These are phyloP conservation scores for Panorpa germanica DNA, from an alignment of 2,888 invertebrate species.

Conservation along the genomic window DNA sequence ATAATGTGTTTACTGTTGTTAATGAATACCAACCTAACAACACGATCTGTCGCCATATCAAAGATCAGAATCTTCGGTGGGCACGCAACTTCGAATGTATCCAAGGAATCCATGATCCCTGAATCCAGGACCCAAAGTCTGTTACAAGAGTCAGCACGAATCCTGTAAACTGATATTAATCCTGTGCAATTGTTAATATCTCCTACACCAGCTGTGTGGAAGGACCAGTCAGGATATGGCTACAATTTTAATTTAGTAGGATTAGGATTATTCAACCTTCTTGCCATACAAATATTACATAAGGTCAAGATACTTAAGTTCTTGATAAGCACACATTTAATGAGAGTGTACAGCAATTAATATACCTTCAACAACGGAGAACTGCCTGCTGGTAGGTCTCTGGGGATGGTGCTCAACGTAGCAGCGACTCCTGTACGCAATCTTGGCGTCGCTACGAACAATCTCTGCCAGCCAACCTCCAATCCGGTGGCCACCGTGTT, in stretches of 20 bases:
- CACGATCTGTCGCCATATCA: slow-evolving; percentile 50
- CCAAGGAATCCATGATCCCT: slow-evolving; percentile 51
- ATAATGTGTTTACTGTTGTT: slow-evolving; percentile 1
- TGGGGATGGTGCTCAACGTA: slow-evolving; percentile 48
- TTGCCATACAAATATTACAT: background rate
- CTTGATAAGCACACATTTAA: slow-evolving; percentile 1
- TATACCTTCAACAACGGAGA: slow-evolving; percentile 47
- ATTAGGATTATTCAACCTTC: slow-evolving; percentile 5
- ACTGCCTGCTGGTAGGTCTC: slow-evolving; percentile 40
- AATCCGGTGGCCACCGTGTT: slow-evolving; percentile 62
- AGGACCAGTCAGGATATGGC: slow-evolving; percentile 61
- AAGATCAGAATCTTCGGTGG: slow-evolving; percentile 68
- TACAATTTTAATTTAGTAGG: slow-evolving; percentile 16
- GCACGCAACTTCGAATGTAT: slow-evolving; percentile 43
- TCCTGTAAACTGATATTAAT: slow-evolving; percentile 59
- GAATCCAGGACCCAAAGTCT: slow-evolving; percentile 69
- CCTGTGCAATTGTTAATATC: slow-evolving; percentile 59
- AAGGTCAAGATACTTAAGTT: background rate
- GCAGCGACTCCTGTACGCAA: slow-evolving; percentile 58
- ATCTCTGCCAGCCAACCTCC: slow-evolving; percentile 46
- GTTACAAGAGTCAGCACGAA: slow-evolving; percentile 61
- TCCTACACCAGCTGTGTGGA: slow-evolving; percentile 48
- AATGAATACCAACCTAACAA: slow-evolving; percentile 29
- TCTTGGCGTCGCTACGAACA: slow-evolving; percentile 60
- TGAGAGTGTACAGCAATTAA: slow-evolving; percentile 9